These are phyloP conservation scores for Numida meleagris DNA, from an alignment of 2,113 vertebrate genomes.

Conservation along the genomic window DNA sequence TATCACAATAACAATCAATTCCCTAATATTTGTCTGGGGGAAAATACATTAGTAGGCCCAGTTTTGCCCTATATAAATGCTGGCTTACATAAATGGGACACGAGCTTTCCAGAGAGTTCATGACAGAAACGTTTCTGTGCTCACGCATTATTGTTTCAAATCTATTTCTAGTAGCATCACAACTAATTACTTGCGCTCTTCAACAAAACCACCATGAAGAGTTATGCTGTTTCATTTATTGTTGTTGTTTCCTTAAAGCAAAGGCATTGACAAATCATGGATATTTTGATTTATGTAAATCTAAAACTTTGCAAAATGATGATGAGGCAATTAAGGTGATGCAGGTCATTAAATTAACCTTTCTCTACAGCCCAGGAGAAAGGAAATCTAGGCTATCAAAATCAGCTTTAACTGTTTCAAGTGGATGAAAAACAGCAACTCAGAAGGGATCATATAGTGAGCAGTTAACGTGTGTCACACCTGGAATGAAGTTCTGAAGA, in stretches of 20 bases:
- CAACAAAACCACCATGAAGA: background rate
- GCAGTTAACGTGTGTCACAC: background rate
- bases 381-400: background rate
- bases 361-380: background rate
- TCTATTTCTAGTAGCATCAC: background rate
- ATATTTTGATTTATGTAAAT: conserved; percentile 12
- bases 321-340: background rate
- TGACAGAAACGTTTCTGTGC: background rate
- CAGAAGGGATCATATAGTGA: background rate
- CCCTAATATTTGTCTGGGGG: background rate
- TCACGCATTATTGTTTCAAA: background rate
- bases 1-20: background rate
- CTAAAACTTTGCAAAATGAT: background rate
- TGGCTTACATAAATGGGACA: background rate
- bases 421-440: background rate
- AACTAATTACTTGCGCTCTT: background rate
- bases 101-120: background rate
- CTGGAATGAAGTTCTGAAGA: background rate
- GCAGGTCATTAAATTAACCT: background rate
- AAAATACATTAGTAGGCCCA: background rate
- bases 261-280: background rate
- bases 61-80: background rate
- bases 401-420: background rate
- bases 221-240: background rate
- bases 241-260: background rate